Base-by-base conservation (phyloP, 2,113 vertebrate species). In the Oncorhynchus keta region DNA sequence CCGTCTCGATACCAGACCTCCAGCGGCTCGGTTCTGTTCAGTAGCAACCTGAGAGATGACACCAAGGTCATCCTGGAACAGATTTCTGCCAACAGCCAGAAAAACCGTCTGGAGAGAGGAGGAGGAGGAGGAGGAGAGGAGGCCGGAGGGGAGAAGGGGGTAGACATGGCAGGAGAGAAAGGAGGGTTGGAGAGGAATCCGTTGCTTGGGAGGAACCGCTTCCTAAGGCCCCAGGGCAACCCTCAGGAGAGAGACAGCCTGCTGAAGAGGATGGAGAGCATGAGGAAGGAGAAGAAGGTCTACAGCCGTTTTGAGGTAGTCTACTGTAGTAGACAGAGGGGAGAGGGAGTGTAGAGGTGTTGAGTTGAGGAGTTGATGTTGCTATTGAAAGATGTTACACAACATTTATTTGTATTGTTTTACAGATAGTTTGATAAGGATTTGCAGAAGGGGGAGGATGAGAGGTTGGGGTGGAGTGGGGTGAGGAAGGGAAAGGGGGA, bases 251-350 rank as follows among this genome's bases (percentile, higher is more conserved):
- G 97, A 0, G 97, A 99, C 64, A 95, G 94, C 5, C 87, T 99
- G 12, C 93, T 99, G 83, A 96, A 95, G 78, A 96, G 96, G 81
- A 99, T 99, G 92, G 97, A 99, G 87, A 99, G 96, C 77, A 91
- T 99, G 93, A 90, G 97, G 79, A 99, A 97, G 80, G 98, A 99
- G 89, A 99, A 98, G 89, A 94, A 96, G 4, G 98, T 99, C 81
- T 99, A 99, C 90, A 99, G 98, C 79, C 94, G 97, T 11, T 99
- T 99, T 72, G 97, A 99, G 92, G 98, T 99, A 87, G 93, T 95
- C 75, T 95, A 88, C 88, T 93, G 93, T 73, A 92, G 91, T 70
- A 81, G 75, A 70, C 94, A 94, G 0, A 8, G 7, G 35, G 8
- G 9, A 45, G 1, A 45, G 8, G 39, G 39, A 45, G 39, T 45